phyloP scores from a whole-genome alignment of 2,888 invertebrate genomes.

The Tipula confusa region DNA sequence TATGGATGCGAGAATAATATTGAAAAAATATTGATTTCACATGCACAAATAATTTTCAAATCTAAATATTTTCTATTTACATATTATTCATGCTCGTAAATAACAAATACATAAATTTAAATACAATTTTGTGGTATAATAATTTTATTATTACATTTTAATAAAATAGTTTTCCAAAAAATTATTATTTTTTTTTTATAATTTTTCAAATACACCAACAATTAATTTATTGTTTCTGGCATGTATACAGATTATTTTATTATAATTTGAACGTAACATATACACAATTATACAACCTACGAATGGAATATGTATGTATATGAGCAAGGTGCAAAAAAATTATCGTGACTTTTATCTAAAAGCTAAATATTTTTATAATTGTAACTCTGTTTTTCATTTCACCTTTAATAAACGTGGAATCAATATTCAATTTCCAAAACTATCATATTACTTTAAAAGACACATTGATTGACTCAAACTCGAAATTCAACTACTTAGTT shows the following conservation, averaged over 20 bases:
- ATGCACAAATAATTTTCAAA: background rate
- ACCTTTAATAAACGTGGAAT: no score
- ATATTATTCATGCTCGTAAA: no score
- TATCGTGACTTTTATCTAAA: no score
- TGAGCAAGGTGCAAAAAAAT: no score
- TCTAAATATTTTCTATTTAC: background rate
- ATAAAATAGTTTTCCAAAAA: background rate
- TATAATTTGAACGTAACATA: background rate
- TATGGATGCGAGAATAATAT: no score
- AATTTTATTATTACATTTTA: slow-evolving; percentile 7
- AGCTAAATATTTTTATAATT: no score
- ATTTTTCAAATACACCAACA: background rate
- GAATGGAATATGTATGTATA: background rate
- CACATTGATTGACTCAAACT: no score
- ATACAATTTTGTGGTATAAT: background rate
- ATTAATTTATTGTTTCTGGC: slow-evolving; percentile 12
- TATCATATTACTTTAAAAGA: no score
- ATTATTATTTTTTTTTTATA: background rate
- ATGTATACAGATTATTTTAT: background rate
- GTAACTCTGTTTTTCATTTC: no score
- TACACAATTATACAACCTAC: background rate
- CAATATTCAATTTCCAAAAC: no score
- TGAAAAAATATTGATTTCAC: background rate
- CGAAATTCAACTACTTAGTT: no score
- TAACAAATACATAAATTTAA: background rate